Base-by-base conservation (phyloP, 2,888 invertebrate species). In the Sphinx pinastri region DNA sequence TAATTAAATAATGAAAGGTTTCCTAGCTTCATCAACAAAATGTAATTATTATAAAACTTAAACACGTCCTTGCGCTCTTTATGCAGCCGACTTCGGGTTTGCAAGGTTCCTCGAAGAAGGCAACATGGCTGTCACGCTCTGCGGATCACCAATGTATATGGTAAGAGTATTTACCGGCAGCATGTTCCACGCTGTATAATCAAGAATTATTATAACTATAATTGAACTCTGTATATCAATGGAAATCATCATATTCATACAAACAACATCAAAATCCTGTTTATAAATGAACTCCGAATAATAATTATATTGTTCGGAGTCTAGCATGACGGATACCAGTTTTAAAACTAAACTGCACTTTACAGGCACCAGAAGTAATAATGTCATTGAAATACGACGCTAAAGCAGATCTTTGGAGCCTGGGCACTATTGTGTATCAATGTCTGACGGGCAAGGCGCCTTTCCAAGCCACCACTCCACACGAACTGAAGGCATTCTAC, bases 61-160 rank as follows among this genome's bases (percentile, higher is more conserved):
- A 59, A 60, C 16, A 16, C 14, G 19, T 47, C 19, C 19, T 49
- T 47, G 47, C 49, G 19, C 72, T 57, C 84, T 80, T 77, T 84
- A 89, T 94, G 71, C 90, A 97, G 99, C 99, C 85, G 99, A 99
- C 95, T 99, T 99, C 94, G 99, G 99, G 68, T 99, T 99, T 94
- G 99, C 99, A 69, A 95, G 99, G 87, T 99, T 99, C 92, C 95
- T 99, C 66, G 98, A 98, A 92, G 99, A 99, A 88, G 99, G 99
- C 75, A 99, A 99, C 70, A 99, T 99, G 99, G 99, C 99, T 70
- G 99, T 99, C 74, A 99, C 99, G 51, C 95, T 99, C 58, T 99
- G 99, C 92, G 99, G 99, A 66, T 99, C 99, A 67, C 99, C 99
- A 14, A 99, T 99, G 99, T 99, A 99, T 88, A 99, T 99, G 99